Evolutionary conservation across 2,888 invertebrate species (phyloP).

Genomic region (Megastigmus dorsalis): DNA sequence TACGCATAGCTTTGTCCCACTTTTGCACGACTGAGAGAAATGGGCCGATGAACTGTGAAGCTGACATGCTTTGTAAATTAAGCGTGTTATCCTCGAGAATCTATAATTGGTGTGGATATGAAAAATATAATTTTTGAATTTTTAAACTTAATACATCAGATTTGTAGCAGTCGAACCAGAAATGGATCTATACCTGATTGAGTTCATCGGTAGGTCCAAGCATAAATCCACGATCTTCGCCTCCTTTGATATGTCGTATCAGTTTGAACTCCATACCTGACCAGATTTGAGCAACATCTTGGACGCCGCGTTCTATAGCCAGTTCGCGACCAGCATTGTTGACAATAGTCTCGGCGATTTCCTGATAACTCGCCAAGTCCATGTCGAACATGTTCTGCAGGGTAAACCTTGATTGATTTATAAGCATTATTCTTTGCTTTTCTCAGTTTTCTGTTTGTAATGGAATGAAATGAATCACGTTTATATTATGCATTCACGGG

Average conservation of each 20-base stretch:
- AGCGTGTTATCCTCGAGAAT: conserved; percentile 90
- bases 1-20: conserved; percentile 88
- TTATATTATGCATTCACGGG: too few species aligned
- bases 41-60: conserved; percentile 92
- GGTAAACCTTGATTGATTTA: conserved; percentile 81
- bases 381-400: conserved; percentile 94
- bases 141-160: too few species aligned
- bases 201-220: conserved; percentile 91
- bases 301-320: conserved; percentile 91
- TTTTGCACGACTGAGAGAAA: conserved; percentile 88
- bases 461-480: too few species aligned
- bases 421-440: too few species aligned
- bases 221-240: conserved; percentile 86
- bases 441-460: too few species aligned
- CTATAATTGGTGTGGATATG: conserved; percentile 1
- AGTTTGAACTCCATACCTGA: conserved; percentile 80
- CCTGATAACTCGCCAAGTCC: conserved; percentile 91
- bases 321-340: conserved; percentile 92
- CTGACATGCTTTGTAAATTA: conserved; percentile 93
- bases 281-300: conserved; percentile 88
- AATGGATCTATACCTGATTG: conserved; percentile 77
- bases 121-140: too few species aligned
- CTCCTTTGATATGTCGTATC: conserved; percentile 80
- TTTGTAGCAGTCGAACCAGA: too few species aligned
- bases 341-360: conserved; percentile 90